Evolutionary conservation across 2,888 invertebrate genomes (phyloP).

Genomic region (Sinelater perroti): DNA sequence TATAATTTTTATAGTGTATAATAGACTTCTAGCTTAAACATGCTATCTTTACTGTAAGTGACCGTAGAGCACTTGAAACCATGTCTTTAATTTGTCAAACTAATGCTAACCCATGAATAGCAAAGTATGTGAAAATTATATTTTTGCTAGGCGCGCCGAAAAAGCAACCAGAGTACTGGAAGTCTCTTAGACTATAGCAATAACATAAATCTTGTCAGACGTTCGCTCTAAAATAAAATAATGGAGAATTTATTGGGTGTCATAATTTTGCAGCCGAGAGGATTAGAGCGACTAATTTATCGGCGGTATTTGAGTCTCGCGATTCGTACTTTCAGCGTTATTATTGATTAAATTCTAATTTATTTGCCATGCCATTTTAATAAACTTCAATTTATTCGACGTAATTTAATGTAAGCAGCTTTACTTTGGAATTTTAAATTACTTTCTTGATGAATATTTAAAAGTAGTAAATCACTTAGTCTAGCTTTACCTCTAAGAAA

Average conservation of each 20-base stretch:
- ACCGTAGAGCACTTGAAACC: conserved; percentile 20
- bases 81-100: too few relatives aligned
- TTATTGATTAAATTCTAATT: conserved; percentile 22
- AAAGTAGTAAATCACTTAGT: too few relatives aligned
- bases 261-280: conserved; percentile 28
- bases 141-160: too few relatives aligned
- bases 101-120: too few relatives aligned
- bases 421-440: too few relatives aligned
- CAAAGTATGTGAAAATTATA: too few relatives aligned
- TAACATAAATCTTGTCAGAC: conserved; percentile 8
- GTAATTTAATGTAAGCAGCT: too few relatives aligned
- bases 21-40: conserved; percentile 30
- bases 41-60: conserved; percentile 29
- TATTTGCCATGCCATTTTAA: conserved; percentile 15
- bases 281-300: conserved; percentile 28
- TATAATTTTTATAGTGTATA: conserved; percentile 34
- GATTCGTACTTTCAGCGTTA: conserved; percentile 20
- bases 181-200: conserved; percentile 4
- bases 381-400: too few relatives aligned
- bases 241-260: conserved; percentile 29
- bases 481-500: too few relatives aligned
- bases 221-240: conserved; percentile 18
- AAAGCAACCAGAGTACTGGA: not conserved
- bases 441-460: too few relatives aligned
- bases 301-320: conserved; percentile 23